Conservation (phyloP, 2,888 invertebrate genomes). For the Leptogaster cylindrica region DNA sequence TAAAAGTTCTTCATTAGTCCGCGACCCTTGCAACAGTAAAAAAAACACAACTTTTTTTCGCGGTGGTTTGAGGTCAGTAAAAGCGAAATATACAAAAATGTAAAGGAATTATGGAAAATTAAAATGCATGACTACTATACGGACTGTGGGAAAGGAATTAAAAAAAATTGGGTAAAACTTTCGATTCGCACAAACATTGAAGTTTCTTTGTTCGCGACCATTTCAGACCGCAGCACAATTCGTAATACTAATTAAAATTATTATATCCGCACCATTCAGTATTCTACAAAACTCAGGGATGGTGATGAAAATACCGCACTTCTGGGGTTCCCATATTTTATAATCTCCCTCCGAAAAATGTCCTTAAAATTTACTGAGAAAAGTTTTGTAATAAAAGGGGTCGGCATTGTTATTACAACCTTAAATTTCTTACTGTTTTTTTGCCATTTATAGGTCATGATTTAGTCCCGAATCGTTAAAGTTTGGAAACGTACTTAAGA, state of each 20-base stretch:
- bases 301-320: background rate
- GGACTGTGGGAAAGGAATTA: background rate
- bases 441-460: too few relatives aligned
- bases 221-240: slow-evolving; percentile 15
- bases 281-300: too few relatives aligned
- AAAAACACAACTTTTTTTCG: background rate
- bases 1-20: slow-evolving; percentile 23
- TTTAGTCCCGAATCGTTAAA: too few relatives aligned
- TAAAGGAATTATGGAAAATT: slow-evolving; percentile 26
- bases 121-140: slow-evolving; percentile 36
- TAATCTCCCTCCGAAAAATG: too few relatives aligned
- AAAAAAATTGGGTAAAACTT: slow-evolving; percentile 8
- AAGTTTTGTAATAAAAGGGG: too few relatives aligned
- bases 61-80: background rate
- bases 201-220: background rate
- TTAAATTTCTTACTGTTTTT: too few relatives aligned
- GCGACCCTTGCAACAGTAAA: background rate
- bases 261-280: slow-evolving; percentile 32
- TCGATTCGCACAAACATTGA: slow-evolving; percentile 9
- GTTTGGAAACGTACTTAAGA: too few relatives aligned
- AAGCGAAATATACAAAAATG: slow-evolving; percentile 15
- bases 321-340: too few relatives aligned
- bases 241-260: slow-evolving; percentile 35
- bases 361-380: too few relatives aligned
- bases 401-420: too few relatives aligned